Percentiles rank a stretch among this genome's conserved stretches.
Evolutionary conservation across 2,113 vertebrate genomes (phyloP).

Genomic region (Uria lomvia): DNA sequence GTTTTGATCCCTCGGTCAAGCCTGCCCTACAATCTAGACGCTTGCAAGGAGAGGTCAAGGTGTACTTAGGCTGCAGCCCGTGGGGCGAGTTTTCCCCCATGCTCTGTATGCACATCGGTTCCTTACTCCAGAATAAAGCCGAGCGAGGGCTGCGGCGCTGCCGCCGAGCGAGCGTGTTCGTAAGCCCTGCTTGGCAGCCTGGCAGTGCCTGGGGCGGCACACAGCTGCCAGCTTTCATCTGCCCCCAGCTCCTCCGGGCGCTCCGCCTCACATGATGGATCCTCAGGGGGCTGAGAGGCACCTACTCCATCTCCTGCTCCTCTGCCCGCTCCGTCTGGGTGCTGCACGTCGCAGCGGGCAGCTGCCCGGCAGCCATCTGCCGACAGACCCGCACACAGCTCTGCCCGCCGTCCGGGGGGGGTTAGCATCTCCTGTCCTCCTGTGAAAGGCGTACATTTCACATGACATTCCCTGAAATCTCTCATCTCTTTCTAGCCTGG

Average conservation of each 20-base stretch:
- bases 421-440: neutral
- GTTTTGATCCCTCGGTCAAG: neutral
- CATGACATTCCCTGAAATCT: neutral
- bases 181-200: constrained; percentile 52
- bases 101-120: neutral
- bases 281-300: neutral
- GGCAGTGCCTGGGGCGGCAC: constrained; percentile 9
- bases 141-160: constrained; percentile 28
- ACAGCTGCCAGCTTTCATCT: constrained; percentile 69
- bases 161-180: constrained; percentile 42
- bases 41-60: constrained; percentile 30
- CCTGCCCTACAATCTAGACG: neutral
- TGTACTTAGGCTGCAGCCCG: constrained; percentile 8
- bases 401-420: neutral
- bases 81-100: constrained; percentile 7
- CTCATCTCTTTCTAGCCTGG: neutral
- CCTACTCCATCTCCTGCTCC: constrained; percentile 21
- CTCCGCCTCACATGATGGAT: neutral
- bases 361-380: neutral
- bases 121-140: constrained; percentile 1
- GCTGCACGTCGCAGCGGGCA: constrained; percentile 14
- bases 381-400: neutral
- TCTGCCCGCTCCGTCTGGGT: constrained; percentile 23
- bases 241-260: constrained; percentile 46
- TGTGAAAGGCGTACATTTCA: neutral